These are phyloP conservation scores for Nycticryphes semicollaris DNA, from an alignment of 2,113 vertebrate genomes.

Conservation along the genomic window DNA sequence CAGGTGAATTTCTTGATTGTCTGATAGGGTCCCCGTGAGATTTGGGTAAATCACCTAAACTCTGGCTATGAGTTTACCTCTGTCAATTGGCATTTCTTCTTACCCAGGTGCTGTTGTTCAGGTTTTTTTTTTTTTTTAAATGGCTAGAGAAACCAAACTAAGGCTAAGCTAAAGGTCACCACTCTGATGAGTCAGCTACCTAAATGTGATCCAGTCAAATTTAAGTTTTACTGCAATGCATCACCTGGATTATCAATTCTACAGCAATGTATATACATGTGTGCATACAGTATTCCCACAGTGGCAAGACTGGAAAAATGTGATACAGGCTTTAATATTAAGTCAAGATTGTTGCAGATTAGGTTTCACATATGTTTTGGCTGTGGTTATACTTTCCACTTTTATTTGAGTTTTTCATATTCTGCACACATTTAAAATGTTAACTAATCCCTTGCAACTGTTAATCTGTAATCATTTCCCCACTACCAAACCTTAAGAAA, in stretches of 20 bases:
- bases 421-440: constrained; percentile 10
- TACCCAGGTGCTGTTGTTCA: not conserved
- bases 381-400: not conserved
- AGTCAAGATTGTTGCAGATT: constrained; percentile 6
- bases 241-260: not conserved
- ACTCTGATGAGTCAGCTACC: not conserved
- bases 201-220: not conserved
- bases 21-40: not conserved
- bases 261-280: not conserved
- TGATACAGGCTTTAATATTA: constrained; percentile 13
- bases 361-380: constrained; percentile 47
- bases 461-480: not conserved
- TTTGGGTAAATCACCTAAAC: not conserved
- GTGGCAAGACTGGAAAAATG: not conserved
- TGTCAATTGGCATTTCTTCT: not conserved
- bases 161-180: not conserved
- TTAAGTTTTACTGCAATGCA: not conserved
- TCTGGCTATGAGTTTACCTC: not conserved
- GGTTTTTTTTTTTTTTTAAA: not conserved
- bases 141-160: not conserved
- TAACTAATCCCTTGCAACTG: constrained; percentile 15
- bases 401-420: not conserved
- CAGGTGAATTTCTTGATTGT: not conserved
- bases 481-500: not conserved
- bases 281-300: not conserved